Percentiles rank a stretch among this genome's conserved stretches.
These are phyloP conservation scores for Thereva unica DNA, from an alignment of 2,888 invertebrate species.

Conservation along the genomic window DNA sequence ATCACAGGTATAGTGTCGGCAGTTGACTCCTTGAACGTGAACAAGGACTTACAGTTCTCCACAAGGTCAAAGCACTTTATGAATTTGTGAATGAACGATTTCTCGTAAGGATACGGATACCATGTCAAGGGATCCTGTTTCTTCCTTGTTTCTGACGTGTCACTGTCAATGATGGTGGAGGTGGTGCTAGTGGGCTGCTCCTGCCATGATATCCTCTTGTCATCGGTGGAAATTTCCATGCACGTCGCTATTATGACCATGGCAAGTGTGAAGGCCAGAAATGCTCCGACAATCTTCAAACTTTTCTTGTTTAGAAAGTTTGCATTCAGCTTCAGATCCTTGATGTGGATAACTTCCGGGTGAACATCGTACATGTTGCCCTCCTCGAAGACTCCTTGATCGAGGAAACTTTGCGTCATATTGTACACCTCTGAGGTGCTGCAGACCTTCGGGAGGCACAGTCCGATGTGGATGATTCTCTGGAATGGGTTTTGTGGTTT, in stretches of 20 bases:
- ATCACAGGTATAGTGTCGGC: conserved; percentile 54
- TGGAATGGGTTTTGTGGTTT: conserved; percentile 42
- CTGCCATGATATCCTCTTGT: not conserved
- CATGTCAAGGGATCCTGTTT: conserved; percentile 10
- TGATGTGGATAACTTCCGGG: conserved; percentile 55
- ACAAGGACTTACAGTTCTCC: conserved; percentile 50
- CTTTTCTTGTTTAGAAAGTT: conserved; percentile 53
- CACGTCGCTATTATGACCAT: conserved; percentile 46
- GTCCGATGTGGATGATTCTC: conserved; percentile 61
- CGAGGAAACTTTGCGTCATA: conserved; percentile 52
- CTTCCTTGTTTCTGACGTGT: not conserved
- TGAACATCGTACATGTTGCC: conserved; percentile 54
- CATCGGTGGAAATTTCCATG: conserved; percentile 4
- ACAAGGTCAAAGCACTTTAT: conserved; percentile 54
- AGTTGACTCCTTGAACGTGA: conserved; percentile 47
- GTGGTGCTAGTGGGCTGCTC: not conserved
- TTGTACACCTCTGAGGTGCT: conserved; percentile 53
- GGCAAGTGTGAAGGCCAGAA: conserved; percentile 47
- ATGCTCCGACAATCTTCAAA: conserved; percentile 50
- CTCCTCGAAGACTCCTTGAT: conserved; percentile 50
- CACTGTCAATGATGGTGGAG: not conserved
- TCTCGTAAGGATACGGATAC: conserved; percentile 28
- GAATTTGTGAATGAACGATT: conserved; percentile 42
- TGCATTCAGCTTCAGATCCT: conserved; percentile 53
- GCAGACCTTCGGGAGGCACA: conserved; percentile 62